phyloP scores from a whole-genome alignment of 2,113 vertebrate species.

The Paradisaea rubra region DNA sequence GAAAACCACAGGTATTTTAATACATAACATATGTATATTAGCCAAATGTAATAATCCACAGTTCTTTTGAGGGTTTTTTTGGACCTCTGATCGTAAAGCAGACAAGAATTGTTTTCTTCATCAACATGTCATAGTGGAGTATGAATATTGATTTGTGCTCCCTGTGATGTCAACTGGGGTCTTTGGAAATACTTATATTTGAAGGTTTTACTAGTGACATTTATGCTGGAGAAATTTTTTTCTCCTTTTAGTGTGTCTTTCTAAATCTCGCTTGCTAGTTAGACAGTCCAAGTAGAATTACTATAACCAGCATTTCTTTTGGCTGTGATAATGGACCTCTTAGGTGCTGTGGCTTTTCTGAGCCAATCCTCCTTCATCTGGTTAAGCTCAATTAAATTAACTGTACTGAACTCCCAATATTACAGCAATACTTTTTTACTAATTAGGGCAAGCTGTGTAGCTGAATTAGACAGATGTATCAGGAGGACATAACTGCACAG shows the following conservation, averaged over 20 bases:
- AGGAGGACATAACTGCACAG: not conserved
- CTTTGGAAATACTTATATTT: not conserved
- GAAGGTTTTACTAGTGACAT: not conserved
- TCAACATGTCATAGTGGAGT: not conserved
- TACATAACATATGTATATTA: not conserved
- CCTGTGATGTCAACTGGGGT: not conserved
- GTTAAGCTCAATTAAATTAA: not conserved
- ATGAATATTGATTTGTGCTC: not conserved
- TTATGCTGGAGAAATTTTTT: not conserved
- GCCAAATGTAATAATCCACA: not conserved
- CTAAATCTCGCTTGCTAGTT: not conserved
- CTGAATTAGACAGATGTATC: not conserved
- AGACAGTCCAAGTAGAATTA: not conserved
- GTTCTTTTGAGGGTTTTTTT: not conserved
- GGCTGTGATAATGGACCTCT: not conserved
- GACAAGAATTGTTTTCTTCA: not conserved
- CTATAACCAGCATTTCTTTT: not conserved
- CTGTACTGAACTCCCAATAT: not conserved
- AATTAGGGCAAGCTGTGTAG: not conserved
- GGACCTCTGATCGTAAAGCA: not conserved
- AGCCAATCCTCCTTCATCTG: not conserved
- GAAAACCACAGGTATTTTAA: not conserved
- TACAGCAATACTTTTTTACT: not conserved
- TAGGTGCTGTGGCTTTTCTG: not conserved
- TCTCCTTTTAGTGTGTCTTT: not conserved